Base-by-base conservation (phyloP, 2,113 vertebrate genomes). In the Datnioides undecimradiatus region DNA sequence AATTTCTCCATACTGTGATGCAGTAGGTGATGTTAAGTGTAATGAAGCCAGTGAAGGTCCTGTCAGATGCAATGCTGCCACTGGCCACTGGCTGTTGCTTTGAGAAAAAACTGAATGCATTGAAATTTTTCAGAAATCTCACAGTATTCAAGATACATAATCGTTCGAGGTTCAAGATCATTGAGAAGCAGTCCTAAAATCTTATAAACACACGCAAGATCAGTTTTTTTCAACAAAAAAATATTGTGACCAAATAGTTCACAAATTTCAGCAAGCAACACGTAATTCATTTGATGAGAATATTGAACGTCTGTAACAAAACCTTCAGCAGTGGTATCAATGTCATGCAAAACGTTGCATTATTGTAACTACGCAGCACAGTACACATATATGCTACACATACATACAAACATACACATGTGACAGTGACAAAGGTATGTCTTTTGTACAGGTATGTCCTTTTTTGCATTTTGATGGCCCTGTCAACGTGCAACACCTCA, bases 401-500 rank as follows among this genome's bases (percentile, higher is more conserved):
- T 19, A 58, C 40, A 59, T 14, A 36, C 5, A 58, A 13, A 51
- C 41, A 80, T 27, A 73, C 33, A 65, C 21, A 52, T 34, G n/a
- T n/a, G n/a, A 59, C 33, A 80, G 41, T 51, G 10, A 69, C 62
- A 66, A 45, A 80, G 46, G 45, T 48, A 69, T 60, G 70, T 60
- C 55, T 73, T 63, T 73, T 82, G 71, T 82, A 84, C 65, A 82
- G 65, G 54, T 57, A 31, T 79, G 67, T 46, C 77, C 23, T 48
- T 54, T 63, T 62, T 43, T 70, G 66, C 33, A 59, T 85, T 74
- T 72, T 66, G 40, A 86, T 59, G 73, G 46, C 73, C 88, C 79
- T 87, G 40, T 82, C 75, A 78, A 74, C 86, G 89, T 68, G 58
- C 69, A 86, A 77, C 90, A 91, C 88, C 85, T 90, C 88, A 89